Base-by-base conservation (phyloP, 2,888 invertebrate genomes). In the Polylopha cassiicola region DNA sequence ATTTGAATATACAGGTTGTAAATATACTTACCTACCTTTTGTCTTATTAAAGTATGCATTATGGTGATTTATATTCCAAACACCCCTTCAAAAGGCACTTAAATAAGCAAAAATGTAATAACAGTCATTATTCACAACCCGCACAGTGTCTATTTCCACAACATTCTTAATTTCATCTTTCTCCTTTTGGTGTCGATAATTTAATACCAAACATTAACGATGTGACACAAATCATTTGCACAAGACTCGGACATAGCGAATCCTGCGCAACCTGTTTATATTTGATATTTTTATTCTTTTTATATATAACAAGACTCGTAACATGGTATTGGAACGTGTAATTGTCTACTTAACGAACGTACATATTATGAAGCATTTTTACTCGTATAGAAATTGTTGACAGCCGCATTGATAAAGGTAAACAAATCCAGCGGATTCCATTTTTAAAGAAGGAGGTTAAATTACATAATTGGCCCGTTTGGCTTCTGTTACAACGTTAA, bases 381-480 rank as follows among this genome's bases (percentile, higher is more conserved):
- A n/a, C n/a, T n/a, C n/a, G n/a, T 14, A 13, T 16, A 16, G 8
- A 16, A 20, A 46, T 43, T 43, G 46, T 44, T 47, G 50, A 57
- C 58, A 53, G 50, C 50, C 45, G 47, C 42, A 30, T 43, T 41
- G 43, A 34, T 28, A 45, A 47, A 61, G 57, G 63, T 55, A 70
- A 73, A 73, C 66, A 72, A 58, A 65, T 45, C 50, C 50, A 51
- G 58, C 39, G 47, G 49, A 51, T 53, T 57, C 23, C 62, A 63
- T 48, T 55, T 51, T 37, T 38, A 37, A 43, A 37, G 45, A 49
- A 52, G 58, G 53, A 48, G 51, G 53, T 43, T 48, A 67, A 73
- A 72, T 65, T 47, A 53, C 47, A 51, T 65, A 65, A 71, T 66
- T 65, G 58, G 47, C 43, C 44, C 44, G 53, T 63, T 55, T 60